phyloP scores from a whole-genome alignment of 2,113 vertebrate species.

The Antigone vipio region DNA sequence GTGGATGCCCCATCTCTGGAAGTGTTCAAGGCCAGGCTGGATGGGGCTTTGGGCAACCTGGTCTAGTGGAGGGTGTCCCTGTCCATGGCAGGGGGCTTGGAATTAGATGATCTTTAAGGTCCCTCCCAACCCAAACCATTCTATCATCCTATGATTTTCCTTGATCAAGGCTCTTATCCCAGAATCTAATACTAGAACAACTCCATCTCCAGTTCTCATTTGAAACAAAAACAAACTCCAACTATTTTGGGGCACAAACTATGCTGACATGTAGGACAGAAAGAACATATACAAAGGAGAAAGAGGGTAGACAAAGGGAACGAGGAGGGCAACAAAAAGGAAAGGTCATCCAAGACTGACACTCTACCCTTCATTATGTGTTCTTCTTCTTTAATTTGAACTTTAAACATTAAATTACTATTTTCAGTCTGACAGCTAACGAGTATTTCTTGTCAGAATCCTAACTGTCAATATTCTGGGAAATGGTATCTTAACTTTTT shows the following conservation, averaged over 20 bases:
- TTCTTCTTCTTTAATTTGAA: not conserved
- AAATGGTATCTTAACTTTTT: not conserved
- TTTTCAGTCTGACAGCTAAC: not conserved
- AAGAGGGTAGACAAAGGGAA: not conserved
- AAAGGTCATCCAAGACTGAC: not conserved
- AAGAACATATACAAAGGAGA: not conserved
- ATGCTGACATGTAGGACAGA: not conserved
- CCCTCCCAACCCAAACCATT: no score
- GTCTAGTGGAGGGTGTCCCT: no score
- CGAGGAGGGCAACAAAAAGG: not conserved
- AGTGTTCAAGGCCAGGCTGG: no score
- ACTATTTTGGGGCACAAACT: not conserved
- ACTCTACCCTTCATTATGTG: not conserved
- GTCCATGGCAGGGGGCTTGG: no score
- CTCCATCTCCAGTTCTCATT: not conserved
- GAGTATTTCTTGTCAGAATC: not conserved
- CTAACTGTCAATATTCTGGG: not conserved
- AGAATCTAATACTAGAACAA: not conserved
- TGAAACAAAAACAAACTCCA: not conserved
- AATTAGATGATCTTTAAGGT: no score
- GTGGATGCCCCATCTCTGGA: no score
- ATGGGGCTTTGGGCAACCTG: no score
- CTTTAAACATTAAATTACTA: not conserved
- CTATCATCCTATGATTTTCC: not conserved
- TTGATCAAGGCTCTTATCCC: not conserved